Evolutionary conservation across 2,888 invertebrate species (phyloP).

Genomic region (Plagodis pulveraria): DNA sequence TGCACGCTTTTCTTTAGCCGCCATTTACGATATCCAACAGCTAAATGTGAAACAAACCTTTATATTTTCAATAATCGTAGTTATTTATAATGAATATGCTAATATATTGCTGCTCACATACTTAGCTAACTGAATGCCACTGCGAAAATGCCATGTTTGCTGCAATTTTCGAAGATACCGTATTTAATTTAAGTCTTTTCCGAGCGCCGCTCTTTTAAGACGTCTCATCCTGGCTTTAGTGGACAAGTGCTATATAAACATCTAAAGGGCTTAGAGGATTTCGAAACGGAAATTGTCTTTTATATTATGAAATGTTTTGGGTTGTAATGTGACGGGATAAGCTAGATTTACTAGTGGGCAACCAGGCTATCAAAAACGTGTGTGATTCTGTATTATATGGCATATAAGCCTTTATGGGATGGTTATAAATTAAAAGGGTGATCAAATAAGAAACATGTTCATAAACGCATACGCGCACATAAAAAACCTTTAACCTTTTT

Average conservation of each 20-base stretch:
- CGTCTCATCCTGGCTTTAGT: conserved; percentile 45
- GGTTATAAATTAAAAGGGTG: too few relatives aligned
- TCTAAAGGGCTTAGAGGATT: conserved; percentile 38
- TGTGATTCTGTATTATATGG: too few relatives aligned
- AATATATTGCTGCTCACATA: too few relatives aligned
- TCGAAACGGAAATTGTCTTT: conserved; percentile 37
- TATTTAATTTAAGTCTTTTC: conserved; percentile 55
- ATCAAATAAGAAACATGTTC: too few relatives aligned
- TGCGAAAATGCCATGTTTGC: conserved; percentile 47
- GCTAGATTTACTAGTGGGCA: conserved; percentile 7
- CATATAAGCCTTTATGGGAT: neutral
- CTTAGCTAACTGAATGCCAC: conserved; percentile 36
- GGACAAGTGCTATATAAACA: conserved; percentile 40
- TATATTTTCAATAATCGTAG: too few relatives aligned
- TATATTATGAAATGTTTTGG: conserved; percentile 29
- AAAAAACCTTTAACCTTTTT: too few relatives aligned
- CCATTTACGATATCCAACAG: too few relatives aligned
- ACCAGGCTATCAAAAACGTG: neutral
- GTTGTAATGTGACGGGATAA: conserved; percentile 28
- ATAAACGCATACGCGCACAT: too few relatives aligned
- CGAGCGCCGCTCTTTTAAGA: conserved; percentile 48
- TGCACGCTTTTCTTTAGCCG: too few relatives aligned
- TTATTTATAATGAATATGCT: too few relatives aligned
- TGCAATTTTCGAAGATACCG: conserved; percentile 41
- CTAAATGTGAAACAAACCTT: too few relatives aligned